Base-by-base conservation (phyloP, 2,113 vertebrate genomes). In the Isurus oxyrinchus region DNA sequence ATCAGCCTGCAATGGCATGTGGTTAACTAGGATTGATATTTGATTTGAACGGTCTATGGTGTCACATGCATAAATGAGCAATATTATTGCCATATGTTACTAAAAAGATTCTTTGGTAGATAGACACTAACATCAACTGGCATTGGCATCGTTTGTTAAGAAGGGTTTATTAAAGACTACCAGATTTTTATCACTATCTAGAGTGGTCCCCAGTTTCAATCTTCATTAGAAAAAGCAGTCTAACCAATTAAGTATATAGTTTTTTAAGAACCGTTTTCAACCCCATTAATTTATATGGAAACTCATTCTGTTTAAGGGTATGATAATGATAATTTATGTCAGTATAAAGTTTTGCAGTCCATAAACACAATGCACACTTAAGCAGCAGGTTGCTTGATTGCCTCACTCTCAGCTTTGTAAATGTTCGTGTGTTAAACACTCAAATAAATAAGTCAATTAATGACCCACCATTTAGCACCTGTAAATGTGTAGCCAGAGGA, bases 271-370 rank as follows among this genome's bases (percentile, higher is more conserved):
- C 94, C 67, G 67, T 95, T 95, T 95, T 95, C 94, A 69, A 49
- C 66, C 44, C 94, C 94, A 95, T 95, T 95, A 95, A 95, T 76
- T 95, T 95, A 95, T 95, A 95, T 72, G 94, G 94, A 95, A 95
- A 55, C 94, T 40, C 94, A 72, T 72, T 95, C 94, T 35, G 67
- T 95, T 94, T 72, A 72, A 55, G 94, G 25, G 44, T 72, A 95
- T 53, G 94, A 72, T 72, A 72, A 53, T 76, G 66, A 95, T 55
- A 72, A 95, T 91, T 91, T 91, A 91, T 91, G 88, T 61, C 49
- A 91, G 55, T 72, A 49, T 72, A 95, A 76, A 95, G 94, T 76
- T 95, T 95, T 72, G 66, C 94, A 95, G 94, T 95, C 94, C 44
- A 95, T 95, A 95, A 95, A 95, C 94, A 95, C 66, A 72, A 95